Percentiles rank a stretch among this genome's conserved stretches.
phyloP scores from a whole-genome alignment of 1,140 invertebrate genomes.

The Aphis gossypii region DNA sequence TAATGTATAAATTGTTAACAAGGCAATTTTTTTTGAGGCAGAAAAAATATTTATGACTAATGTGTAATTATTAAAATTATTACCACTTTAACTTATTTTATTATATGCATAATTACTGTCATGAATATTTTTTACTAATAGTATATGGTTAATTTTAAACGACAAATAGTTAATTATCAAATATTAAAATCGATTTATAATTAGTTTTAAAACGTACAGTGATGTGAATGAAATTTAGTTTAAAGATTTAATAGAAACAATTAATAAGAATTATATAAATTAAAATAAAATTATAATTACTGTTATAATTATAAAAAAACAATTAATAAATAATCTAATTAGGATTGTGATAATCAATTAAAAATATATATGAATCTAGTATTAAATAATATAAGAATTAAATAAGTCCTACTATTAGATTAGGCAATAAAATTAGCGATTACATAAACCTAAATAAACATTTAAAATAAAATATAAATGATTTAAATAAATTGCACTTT shows the following conservation, averaged over 20 bases:
- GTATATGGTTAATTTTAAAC: not conserved
- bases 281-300: not conserved
- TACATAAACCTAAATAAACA: not conserved
- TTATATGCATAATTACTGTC: not conserved
- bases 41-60: not conserved
- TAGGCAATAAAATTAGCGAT: not conserved
- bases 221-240: not conserved
- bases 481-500: constrained; percentile 42
- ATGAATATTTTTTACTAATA: not conserved
- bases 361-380: not conserved
- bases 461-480: not conserved
- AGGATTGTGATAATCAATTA: not conserved
- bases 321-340: not conserved
- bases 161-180: not conserved
- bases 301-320: not conserved
- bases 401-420: not conserved
- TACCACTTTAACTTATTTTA: too few relatives aligned
- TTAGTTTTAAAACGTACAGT: not conserved
- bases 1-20: not conserved
- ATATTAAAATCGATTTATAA: not conserved
- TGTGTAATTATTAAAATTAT: too few relatives aligned
- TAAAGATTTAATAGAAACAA: not conserved
- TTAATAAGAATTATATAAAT: not conserved
- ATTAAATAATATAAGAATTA: not conserved
- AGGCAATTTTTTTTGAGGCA: not conserved